These are phyloP conservation scores for Ochotona curzoniae DNA, from an alignment of 2,113 vertebrate genomes.

Conservation along the genomic window DNA sequence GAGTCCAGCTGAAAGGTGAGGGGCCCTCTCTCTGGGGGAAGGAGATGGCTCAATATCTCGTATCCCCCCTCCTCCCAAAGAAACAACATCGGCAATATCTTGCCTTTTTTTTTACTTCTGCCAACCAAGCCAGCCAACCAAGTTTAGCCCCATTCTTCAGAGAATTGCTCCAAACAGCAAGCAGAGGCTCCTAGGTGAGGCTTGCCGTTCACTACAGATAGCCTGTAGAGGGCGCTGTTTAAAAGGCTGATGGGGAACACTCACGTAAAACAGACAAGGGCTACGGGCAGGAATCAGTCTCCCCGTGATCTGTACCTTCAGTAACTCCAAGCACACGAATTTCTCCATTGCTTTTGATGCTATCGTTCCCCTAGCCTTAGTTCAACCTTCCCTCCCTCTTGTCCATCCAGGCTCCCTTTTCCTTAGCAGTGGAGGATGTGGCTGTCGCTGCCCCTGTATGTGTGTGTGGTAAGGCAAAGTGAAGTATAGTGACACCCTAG, in stretches of 20 bases:
- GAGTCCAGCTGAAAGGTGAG: not conserved
- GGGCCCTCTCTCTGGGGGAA: not conserved
- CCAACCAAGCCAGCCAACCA: not conserved
- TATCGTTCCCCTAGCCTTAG: not conserved
- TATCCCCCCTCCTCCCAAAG: not conserved
- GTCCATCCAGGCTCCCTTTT: not conserved
- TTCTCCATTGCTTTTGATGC: not conserved
- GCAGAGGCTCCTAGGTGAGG: not conserved
- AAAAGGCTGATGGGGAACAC: slow-evolving; percentile 30
- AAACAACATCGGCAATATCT: not conserved
- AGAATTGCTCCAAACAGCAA: not conserved
- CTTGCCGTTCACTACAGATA: not conserved
- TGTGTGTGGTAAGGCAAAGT: not conserved
- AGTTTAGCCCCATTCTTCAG: not conserved
- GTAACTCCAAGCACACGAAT: not conserved
- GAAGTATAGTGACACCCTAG: not conserved
- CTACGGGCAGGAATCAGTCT: no score
- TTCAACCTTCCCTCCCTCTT: not conserved
- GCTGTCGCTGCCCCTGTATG: not conserved
- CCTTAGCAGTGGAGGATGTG: not conserved
- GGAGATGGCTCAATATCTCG: no score
- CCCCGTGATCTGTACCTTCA: not conserved
- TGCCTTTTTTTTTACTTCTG: not conserved
- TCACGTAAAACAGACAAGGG: not conserved
- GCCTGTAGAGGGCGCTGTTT: slow-evolving; percentile 74